Evolutionary conservation across 2,797 vertebrate species (phyloP).

Genomic region (Percopsis omiscomaycus): DNA sequence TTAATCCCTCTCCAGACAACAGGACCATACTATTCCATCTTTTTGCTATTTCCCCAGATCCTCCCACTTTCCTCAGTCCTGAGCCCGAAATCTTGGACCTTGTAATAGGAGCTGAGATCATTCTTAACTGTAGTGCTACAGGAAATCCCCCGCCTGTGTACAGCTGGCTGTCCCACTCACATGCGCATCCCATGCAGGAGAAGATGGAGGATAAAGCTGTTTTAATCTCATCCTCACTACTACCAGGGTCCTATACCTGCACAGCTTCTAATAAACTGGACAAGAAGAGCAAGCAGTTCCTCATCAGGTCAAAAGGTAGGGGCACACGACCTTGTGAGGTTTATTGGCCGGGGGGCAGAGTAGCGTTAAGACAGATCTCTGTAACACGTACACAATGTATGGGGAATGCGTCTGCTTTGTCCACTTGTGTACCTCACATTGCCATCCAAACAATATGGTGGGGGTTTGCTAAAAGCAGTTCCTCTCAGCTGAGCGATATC

Average conservation of each 20-base stretch:
- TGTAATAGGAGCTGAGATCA: conserved; percentile 50
- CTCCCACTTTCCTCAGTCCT: conserved; percentile 65
- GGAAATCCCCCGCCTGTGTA: conserved; percentile 73
- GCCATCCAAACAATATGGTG: too few species aligned
- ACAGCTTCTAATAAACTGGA: conserved; percentile 71
- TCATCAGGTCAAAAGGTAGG: conserved; percentile 69
- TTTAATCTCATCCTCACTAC: conserved; percentile 57
- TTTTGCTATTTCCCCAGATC: conserved; percentile 49
- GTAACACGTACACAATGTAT: too few species aligned
- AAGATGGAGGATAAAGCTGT: conserved; percentile 53
- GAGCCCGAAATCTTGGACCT: conserved; percentile 64
- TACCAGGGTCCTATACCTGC: conserved; percentile 73
- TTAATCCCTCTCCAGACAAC: not conserved
- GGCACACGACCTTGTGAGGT: not conserved
- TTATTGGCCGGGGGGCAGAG: too few species aligned
- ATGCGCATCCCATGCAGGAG: conserved; percentile 41
- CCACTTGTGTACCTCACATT: too few species aligned
- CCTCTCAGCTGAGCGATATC: too few species aligned
- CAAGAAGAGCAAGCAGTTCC: conserved; percentile 72
- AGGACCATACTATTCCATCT: not conserved
- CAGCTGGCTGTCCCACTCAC: conserved; percentile 66
- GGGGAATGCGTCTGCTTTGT: too few species aligned
- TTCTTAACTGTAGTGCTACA: conserved; percentile 71
- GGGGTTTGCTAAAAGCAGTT: too few species aligned
- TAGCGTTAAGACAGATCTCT: too few species aligned